Evolutionary conservation across 2,797 vertebrate genomes (phyloP), one percentile per base, ranked within the genome.

Genomic region (Smutsia temminckii): DNA sequence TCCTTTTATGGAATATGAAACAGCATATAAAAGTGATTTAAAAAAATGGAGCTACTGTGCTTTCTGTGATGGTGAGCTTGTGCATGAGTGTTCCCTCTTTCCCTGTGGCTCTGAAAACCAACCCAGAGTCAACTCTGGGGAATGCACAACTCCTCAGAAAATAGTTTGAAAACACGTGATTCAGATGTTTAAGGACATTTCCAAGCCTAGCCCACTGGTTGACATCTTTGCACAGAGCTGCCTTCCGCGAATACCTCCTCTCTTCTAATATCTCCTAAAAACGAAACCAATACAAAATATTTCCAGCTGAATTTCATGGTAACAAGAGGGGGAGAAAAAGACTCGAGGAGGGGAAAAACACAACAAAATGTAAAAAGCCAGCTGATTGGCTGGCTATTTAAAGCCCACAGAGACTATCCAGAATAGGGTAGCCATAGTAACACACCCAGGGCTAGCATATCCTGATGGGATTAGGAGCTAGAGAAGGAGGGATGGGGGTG

Each of bases 341-440:
- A 14, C 12, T 46, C 23, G n/a, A 46, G 12, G 0, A 18, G 6
- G 27, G 11, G 18, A 46, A 81, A 46, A 91, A 20, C 51, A 81
- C 53, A 77, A 61, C 21, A 93, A 79, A 85, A 81, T 81, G 53
- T 75, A 93, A 71, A 21, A 51, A 71, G 37, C 71, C 34, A 71
- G 32, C 64, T 88, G 37, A 83, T 66, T 92, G 85, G 74, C 53
- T 90, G 46, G 29, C 49, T 96, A 84, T 95, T 93, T 91, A 95
- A 94, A 95, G 23, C 37, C 42, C 51, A 46, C 53, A 34, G 34
- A 69, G 37, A 32, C 49, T 81, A 63, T 84, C 46, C 9, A 64
- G 84, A 84, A 18, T 23, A 29, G 51, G 12, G 77, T 94, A 89
- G 51, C 17, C 92, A 93, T 89, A 88, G 80, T 72, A 95, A 96